These are phyloP conservation scores for Alca torda DNA, from an alignment of 2,797 vertebrate genomes.

Conservation along the genomic window DNA sequence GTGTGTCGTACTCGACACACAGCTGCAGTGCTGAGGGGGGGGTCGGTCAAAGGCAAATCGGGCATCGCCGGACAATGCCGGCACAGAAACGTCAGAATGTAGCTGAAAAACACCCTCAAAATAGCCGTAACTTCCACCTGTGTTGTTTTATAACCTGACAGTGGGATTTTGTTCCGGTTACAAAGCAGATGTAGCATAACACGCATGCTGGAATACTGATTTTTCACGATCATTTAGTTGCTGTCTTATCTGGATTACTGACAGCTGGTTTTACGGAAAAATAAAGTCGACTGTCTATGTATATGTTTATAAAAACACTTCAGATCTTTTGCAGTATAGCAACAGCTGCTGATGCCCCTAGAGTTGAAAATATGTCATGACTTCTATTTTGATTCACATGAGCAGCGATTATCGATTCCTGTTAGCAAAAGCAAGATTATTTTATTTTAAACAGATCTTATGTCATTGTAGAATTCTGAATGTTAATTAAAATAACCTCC, in stretches of 20 bases:
- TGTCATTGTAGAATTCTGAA: accelerated
- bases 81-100: not conserved
- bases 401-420: not conserved
- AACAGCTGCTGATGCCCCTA: constrained; percentile 54
- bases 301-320: constrained; percentile 23
- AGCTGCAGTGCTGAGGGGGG: not conserved
- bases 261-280: constrained; percentile 1
- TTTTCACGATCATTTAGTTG: not conserved
- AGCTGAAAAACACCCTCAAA: not conserved
- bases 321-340: constrained; percentile 1
- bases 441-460: not conserved
- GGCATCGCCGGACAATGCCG: not conserved
- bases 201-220: accelerated
- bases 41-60: not conserved
- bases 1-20: not conserved
- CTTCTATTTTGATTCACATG: constrained; percentile 21
- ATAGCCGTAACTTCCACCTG: not conserved
- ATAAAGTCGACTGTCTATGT: not conserved
- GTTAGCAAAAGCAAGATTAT: not conserved
- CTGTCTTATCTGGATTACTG: not conserved
- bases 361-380: constrained; percentile 32
- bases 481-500: not conserved
- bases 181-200: not conserved
- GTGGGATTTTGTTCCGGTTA: not conserved
- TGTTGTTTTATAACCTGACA: not conserved